Base-by-base conservation (phyloP, 2,113 vertebrate species). In the Notarius lentiginosus region DNA sequence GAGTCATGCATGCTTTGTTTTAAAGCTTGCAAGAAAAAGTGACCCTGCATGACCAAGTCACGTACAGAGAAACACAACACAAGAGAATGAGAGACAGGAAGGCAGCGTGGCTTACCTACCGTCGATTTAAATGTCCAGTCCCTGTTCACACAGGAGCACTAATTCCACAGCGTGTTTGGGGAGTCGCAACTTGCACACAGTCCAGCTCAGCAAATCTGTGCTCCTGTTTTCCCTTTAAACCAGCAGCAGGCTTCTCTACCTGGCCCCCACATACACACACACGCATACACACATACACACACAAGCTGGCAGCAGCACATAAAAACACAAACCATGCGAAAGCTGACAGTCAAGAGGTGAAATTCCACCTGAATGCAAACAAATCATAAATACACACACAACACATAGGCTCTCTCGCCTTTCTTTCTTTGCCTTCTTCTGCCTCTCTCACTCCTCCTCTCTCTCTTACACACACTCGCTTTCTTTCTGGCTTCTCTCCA, bases 91-190 rank as follows among this genome's bases (percentile, higher is more conserved):
- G 77, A 56, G 55, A 3, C 1, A 81, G 70, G 66, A 68, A 86
- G 87, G 61, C 87, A 89, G 72, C 87, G 86, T 27, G 91, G 88
- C 95, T 95, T 95, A 95, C 95, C 95, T 95, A 95, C 95, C 95
- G 92, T 94, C 89, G 90, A 85, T 85, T 85, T 49, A 47, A 86
- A 90, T 41, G 87, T 61, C 89, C 91, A 89, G 65, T 90, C 72
- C 82, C 73, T 53, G 84, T 41, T 77, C 86, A 56, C 60, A 65
- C 72, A 65, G 49, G 14, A 12, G 60, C 84, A 79, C 84, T 90
- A 88, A 90, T 86, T 88, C 90, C 88, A 90, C 86, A 89, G 86
- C 73, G 68, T 75, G 87, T 55, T 53, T 51, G 72, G 85, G 76
- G 83, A 73, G 81, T 75, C 79, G 34, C 47, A 75, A 76, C 55